A percentile compares a stretch with the other conserved stretches of the same genome.
These are phyloP conservation scores for Drosophila kepulauana DNA, from an alignment of 1,140 invertebrate species.

Conservation along the genomic window DNA sequence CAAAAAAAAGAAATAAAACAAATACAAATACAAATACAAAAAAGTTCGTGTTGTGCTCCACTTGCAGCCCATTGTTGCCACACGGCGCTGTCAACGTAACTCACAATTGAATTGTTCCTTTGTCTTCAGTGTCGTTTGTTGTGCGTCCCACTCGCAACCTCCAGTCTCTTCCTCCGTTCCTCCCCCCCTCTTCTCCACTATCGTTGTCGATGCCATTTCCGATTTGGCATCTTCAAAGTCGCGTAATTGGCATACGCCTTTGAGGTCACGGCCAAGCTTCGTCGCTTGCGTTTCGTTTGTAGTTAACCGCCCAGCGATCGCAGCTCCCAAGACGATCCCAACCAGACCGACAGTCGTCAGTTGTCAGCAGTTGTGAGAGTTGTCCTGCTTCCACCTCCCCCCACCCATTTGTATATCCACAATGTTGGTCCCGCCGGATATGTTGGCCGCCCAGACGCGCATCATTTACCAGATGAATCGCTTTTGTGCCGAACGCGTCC, in stretches of 20 bases:
- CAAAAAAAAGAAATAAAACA: not conserved
- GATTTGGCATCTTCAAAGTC: slow-evolving; percentile 36
- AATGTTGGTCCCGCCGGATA: slow-evolving; percentile 92
- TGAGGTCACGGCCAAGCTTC: slow-evolving; percentile 24
- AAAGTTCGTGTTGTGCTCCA: slow-evolving; percentile 54
- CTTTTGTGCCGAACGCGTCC: slow-evolving; percentile 96
- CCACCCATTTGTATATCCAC: not conserved
- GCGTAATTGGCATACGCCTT: slow-evolving; percentile 68
- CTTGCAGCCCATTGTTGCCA: slow-evolving; percentile 70
- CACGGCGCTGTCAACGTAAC: slow-evolving; percentile 70
- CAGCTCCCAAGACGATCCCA: not conserved
- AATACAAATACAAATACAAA: slow-evolving; percentile 8
- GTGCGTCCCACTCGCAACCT: slow-evolving; percentile 10
- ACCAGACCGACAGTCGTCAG: slow-evolving; percentile 21
- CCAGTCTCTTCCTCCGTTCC: not conserved
- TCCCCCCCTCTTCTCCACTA: not conserved
- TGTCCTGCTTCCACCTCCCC: not conserved
- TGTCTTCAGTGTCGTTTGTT: slow-evolving; percentile 36
- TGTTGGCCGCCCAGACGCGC: slow-evolving; percentile 94
- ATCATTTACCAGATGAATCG: slow-evolving; percentile 98
- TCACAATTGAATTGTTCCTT: slow-evolving; percentile 83
- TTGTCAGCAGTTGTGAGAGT: slow-evolving; percentile 16
- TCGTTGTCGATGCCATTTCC: slow-evolving; percentile 16
- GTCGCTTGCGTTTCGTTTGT: slow-evolving; percentile 30
- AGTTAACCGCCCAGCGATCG: slow-evolving; percentile 49